Evolutionary conservation across 2,797 vertebrate genomes (phyloP), one percentile per base, ranked within the genome.

Genomic region (Hemitrygon akajei): DNA sequence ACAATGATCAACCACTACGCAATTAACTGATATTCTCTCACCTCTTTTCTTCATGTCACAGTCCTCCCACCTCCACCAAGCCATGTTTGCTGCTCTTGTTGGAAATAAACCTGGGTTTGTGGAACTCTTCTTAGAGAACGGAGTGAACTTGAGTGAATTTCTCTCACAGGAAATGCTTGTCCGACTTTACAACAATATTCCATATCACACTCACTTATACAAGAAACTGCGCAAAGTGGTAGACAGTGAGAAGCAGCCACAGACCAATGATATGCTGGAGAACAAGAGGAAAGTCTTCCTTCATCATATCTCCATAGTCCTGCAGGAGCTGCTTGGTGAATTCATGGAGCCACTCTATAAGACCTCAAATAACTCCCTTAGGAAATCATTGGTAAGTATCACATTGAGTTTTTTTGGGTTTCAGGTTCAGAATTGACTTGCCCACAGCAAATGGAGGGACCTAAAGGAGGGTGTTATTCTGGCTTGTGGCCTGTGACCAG

Each of bases 41-140:
- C 16, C 25, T 56, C 40, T 4, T 75, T 69, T 34, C 27, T 87
- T 27, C 89, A 76, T 94, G 71, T 94, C 34, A 76, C 94, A 99
- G 99, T 97, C 98, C 37, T 95, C 96, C 94, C 98, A 99, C 95
- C 98, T 99, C 84, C 97, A 99, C 94, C 96, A 97, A 0, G 96
- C 97, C 95, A 98, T 99, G 98, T 96, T 96, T 22, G 98, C 97
- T 0, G 98, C 99, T 20, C 97, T 99, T 94, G 96, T 98, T 75
- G 96, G 97, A 94, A 97, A 98, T 96, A 99, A 98, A 95, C 97
- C 98, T 0, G 96, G 98, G 94, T 99, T 99, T 94, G 98, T 99
- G 95, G 97, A 96, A 94, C 97, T 99, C 58, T 97, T 99, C 95
- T 96, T 99, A 96, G 99, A 99, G 95, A 98, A 98, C 3, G 99